Conservation (phyloP, 2,113 vertebrate species). For the Zosterops borbonicus region DNA sequence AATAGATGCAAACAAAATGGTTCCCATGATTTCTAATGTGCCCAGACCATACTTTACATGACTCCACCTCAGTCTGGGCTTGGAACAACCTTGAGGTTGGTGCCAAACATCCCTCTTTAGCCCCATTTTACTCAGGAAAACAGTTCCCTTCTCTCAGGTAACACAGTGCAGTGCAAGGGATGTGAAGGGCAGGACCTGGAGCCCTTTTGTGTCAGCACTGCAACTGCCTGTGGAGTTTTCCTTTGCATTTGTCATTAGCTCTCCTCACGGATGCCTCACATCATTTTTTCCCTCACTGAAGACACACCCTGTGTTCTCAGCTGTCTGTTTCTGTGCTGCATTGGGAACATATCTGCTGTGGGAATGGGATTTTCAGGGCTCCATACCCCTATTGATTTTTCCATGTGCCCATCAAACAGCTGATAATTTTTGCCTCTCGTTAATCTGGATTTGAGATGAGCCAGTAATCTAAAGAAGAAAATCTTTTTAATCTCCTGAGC, state of each 20-base stretch:
- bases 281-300: background rate
- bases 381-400: background rate
- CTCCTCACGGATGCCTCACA: background rate
- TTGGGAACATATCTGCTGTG: background rate
- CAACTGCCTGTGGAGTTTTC: background rate
- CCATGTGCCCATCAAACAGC: background rate
- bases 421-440: conserved; percentile 2
- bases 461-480: conserved; percentile 27
- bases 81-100: background rate
- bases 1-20: background rate
- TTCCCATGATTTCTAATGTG: rapidly evolving
- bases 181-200: background rate
- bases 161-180: background rate
- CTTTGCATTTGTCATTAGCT: background rate
- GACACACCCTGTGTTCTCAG: background rate
- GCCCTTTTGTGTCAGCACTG: background rate
- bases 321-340: background rate
- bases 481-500: conserved; percentile 10
- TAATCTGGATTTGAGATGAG: conserved; percentile 48
- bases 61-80: background rate
- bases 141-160: background rate
- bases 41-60: background rate
- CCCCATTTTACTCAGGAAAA: background rate
- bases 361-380: background rate
- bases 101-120: background rate